Conservation (phyloP, 1,140 invertebrate genomes). For the Brachionus plicatilis region DNA sequence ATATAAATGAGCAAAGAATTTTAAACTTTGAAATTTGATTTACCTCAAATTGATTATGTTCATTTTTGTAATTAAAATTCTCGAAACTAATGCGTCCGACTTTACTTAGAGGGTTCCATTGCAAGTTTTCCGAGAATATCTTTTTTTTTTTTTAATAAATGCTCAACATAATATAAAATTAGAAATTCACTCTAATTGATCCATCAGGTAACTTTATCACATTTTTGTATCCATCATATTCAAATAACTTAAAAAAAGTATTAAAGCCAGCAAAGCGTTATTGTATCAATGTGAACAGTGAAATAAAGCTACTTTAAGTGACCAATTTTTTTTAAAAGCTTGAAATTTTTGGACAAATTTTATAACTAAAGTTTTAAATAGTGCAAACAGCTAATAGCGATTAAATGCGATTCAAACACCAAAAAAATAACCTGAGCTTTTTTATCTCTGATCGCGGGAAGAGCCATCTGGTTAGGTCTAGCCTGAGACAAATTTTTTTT, state of each 20-base stretch:
- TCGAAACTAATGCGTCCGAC: slow-evolving; percentile 2
- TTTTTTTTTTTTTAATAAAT: not conserved
- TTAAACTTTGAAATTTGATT: not conserved
- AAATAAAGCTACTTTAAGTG: not conserved
- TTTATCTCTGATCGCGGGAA: not conserved
- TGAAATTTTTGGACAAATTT: not conserved
- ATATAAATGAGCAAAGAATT: not conserved
- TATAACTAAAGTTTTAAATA: not conserved
- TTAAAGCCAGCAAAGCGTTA: not conserved
- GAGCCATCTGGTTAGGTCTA: not conserved
- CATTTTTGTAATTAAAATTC: slow-evolving; percentile 26
- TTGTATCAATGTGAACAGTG: not conserved
- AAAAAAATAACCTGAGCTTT: not conserved
- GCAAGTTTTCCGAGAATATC: not conserved
- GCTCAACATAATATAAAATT: not conserved
- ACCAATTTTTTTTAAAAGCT: not conserved
- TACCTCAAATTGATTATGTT: slow-evolving; percentile 21
- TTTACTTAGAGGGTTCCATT: slow-evolving; percentile 7
- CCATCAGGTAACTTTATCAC: not conserved
- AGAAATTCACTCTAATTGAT: not conserved
- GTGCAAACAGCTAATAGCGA: not conserved
- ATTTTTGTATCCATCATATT: slow-evolving; percentile 9
- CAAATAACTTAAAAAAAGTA: not conserved
- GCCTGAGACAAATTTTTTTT: not conserved
- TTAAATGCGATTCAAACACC: not conserved